These are phyloP conservation scores for Nasonovia ribisnigri DNA, from an alignment of 2,888 invertebrate genomes.

Conservation along the genomic window DNA sequence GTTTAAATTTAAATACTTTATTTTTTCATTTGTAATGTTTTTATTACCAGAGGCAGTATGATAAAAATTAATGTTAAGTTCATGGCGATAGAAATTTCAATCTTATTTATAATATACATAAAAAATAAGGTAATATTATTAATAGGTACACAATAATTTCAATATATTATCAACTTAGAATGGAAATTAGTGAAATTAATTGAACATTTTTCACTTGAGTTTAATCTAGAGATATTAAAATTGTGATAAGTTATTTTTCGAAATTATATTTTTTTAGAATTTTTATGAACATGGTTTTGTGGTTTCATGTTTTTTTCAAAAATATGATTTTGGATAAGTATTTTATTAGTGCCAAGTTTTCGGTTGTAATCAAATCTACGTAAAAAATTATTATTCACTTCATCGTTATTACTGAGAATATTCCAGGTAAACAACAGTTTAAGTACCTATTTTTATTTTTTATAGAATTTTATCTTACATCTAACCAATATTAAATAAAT, in stretches of 20 bases:
- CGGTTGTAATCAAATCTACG: constrained; percentile 60
- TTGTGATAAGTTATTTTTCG: constrained; percentile 50
- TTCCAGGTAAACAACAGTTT: constrained; percentile 64
- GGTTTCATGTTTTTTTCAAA: constrained; percentile 55
- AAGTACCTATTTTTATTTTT: constrained; percentile 55
- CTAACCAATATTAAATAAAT: constrained; percentile 41
- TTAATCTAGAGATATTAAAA: constrained; percentile 49
- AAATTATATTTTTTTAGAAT: constrained; percentile 38
- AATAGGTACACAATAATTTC: not conserved
- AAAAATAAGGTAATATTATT: not conserved
- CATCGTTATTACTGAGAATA: constrained; percentile 63
- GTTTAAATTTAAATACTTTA: not conserved
- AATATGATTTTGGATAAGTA: constrained; percentile 57
- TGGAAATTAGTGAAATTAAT: constrained; percentile 41
- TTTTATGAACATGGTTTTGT: constrained; percentile 52
- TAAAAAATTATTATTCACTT: constrained; percentile 62
- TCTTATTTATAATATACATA: not conserved
- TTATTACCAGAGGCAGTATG: too few species aligned
- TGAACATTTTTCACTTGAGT: constrained; percentile 62
- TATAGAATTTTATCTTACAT: constrained; percentile 58
- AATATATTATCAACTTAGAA: constrained; percentile 15
- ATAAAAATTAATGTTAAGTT: not conserved
- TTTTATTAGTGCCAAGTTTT: constrained; percentile 51
- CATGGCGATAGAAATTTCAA: not conserved
- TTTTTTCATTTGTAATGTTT: too few species aligned